Base-by-base conservation (phyloP, 2,797 vertebrate species). In the Yasuhikotakia modesta region DNA sequence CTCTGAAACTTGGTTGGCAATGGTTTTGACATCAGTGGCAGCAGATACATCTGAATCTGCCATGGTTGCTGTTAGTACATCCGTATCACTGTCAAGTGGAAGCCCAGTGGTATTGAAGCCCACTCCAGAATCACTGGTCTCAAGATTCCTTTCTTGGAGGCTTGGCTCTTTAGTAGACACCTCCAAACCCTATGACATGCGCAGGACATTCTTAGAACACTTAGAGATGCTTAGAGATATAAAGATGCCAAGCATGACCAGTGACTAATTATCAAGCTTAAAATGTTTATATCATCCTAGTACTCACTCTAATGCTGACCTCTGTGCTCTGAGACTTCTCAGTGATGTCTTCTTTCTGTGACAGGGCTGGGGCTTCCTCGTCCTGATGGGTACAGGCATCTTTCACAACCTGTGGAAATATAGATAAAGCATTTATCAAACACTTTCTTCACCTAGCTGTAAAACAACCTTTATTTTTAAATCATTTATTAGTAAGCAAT, bases 301-400 rank as follows among this genome's bases (percentile, higher is more conserved):
- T 48, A 24, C 82, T 67, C 84, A 94, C 93, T 87, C 94, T 94
- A 76, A 94, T 94, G 82, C 94, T 93, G 73, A 94, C 92, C 86
- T 94, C 93, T 24, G 93, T 94, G 88, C 93, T 94, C 84, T 93
- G 93, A 45, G 93, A 94, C 81, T 94, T 94, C 86, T 93, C 92
- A 0, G 93, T 94, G 46, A 79, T 91, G 83, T 92, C 93, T 10
- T 93, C 92, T 86, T 85, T 87, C 78, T 93, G 92, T 70, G 93
- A 94, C 75, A 92, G 89, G 32, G 80, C 82, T 0, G 92, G 93
- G 50, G 93, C 93, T 1, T 94, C 93, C 39, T 94, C 93, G 16
- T 88, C 93, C 19, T 94, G 90, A 79, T 90, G 91, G 12, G 69
- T 78, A 48, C 90, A 92, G 85, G 92, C 93, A 78, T 94, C 92